phyloP scores from a whole-genome alignment of 2,888 invertebrate species.

The Dynastes tityus region DNA sequence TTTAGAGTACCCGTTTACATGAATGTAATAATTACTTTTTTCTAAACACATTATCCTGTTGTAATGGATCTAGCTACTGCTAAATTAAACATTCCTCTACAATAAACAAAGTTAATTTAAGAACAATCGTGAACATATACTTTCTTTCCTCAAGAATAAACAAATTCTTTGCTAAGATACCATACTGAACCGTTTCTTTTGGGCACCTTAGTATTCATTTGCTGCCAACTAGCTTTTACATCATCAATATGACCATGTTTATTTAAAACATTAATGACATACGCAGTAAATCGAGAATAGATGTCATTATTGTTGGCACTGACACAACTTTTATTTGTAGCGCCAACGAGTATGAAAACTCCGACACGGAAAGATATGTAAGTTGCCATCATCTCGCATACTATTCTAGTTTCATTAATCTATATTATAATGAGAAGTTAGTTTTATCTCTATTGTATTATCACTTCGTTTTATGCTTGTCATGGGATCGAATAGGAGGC shows the following conservation, averaged over 20 bases:
- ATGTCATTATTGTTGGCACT: slow-evolving; percentile 33
- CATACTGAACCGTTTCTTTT: too few species aligned
- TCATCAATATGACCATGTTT: slow-evolving; percentile 7
- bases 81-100: too few species aligned
- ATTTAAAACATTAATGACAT: slow-evolving; percentile 44
- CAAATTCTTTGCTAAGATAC: too few species aligned
- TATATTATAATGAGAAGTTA: slow-evolving; percentile 54
- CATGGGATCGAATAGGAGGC: slow-evolving; percentile 45
- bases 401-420: slow-evolving; percentile 53
- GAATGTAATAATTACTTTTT: too few species aligned
- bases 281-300: slow-evolving; percentile 25
- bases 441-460: slow-evolving; percentile 54
- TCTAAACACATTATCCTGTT: too few species aligned
- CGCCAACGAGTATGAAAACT: background rate
- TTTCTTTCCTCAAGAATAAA: too few species aligned
- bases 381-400: background rate
- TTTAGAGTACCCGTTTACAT: too few species aligned
- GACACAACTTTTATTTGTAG: slow-evolving; percentile 40
- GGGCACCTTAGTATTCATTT: too few species aligned
- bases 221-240: too few species aligned
- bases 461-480: slow-evolving; percentile 53
- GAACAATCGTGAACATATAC: too few species aligned
- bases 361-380: background rate
- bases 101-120: too few species aligned
- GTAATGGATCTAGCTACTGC: too few species aligned